phyloP scores from a whole-genome alignment of 2,888 invertebrate genomes.

The Orthosia incerta region DNA sequence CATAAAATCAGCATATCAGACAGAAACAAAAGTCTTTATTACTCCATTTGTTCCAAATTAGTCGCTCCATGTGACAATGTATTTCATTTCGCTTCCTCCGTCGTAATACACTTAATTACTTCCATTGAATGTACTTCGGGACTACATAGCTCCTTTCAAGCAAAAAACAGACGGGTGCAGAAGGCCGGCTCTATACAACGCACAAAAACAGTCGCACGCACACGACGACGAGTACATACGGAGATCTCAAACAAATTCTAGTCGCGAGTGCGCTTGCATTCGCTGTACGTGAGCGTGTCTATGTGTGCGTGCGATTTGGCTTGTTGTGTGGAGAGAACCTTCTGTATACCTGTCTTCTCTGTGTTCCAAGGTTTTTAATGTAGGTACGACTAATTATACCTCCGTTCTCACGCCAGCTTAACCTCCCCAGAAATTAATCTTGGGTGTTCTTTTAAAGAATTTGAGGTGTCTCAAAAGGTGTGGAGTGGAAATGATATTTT shows the following conservation, averaged over 20 bases:
- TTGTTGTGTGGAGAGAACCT: background rate
- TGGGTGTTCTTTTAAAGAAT: constrained; percentile 53
- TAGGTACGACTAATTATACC: constrained; percentile 61
- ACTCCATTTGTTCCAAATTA: constrained; percentile 65
- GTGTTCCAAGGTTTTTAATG: constrained; percentile 66
- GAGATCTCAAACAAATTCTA: background rate
- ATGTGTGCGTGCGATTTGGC: background rate
- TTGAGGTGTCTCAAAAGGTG: constrained; percentile 43
- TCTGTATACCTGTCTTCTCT: constrained; percentile 5
- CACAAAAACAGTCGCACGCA: background rate
- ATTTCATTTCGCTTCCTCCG: constrained; percentile 72
- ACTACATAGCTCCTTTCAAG: constrained; percentile 64
- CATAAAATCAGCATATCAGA: constrained; percentile 52
- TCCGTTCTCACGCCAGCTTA: constrained; percentile 58
- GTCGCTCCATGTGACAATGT: constrained; percentile 69
- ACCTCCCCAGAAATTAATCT: constrained; percentile 56
- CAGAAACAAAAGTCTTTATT: constrained; percentile 44
- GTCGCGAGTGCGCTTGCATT: background rate
- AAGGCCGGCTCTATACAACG: background rate
- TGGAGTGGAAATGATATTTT: constrained; percentile 44
- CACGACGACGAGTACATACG: background rate
- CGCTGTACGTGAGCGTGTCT: background rate
- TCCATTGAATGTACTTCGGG: constrained; percentile 73
- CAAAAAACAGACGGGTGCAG: constrained; percentile 12
- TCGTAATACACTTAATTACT: constrained; percentile 77